phyloP scores from a whole-genome alignment of 2,113 vertebrate species.

The Meleagris gallopavo region DNA sequence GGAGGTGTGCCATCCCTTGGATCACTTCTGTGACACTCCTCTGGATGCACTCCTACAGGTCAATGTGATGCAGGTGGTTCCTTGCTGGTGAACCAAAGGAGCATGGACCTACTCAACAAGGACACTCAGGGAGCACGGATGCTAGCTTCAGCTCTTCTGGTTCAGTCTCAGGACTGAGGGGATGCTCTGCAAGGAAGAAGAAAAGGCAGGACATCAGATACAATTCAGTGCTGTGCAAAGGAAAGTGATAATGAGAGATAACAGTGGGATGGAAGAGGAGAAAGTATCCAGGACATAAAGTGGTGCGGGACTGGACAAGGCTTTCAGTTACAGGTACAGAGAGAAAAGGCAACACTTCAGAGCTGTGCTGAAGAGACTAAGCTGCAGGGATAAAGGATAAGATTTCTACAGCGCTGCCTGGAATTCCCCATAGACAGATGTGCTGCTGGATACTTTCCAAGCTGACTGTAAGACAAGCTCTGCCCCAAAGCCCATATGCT shows the following conservation, averaged over 20 bases:
- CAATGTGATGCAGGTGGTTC: background rate
- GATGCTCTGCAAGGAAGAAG: background rate
- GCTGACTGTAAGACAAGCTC: background rate
- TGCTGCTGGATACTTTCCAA: background rate
- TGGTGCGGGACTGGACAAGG: background rate
- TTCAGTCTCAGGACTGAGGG: background rate
- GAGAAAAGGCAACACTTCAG: background rate
- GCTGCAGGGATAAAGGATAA: background rate
- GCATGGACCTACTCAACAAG: background rate
- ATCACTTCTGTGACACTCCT: too few species aligned
- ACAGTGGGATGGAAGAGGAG: background rate
- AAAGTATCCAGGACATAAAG: background rate
- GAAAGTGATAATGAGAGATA: background rate
- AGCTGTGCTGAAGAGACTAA: background rate
- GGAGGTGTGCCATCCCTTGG: too few species aligned
- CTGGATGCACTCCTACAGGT: too few species aligned
- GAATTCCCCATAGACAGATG: background rate
- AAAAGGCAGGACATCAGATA: background rate
- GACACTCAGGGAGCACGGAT: background rate
- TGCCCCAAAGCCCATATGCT: background rate
- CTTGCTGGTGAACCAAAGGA: background rate
- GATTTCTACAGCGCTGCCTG: background rate
- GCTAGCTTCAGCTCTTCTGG: background rate
- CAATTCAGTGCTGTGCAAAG: background rate
- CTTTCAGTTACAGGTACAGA: background rate